These are phyloP conservation scores for Bombyx mandarina DNA, from an alignment of 1,140 invertebrate species.

Conservation along the genomic window DNA sequence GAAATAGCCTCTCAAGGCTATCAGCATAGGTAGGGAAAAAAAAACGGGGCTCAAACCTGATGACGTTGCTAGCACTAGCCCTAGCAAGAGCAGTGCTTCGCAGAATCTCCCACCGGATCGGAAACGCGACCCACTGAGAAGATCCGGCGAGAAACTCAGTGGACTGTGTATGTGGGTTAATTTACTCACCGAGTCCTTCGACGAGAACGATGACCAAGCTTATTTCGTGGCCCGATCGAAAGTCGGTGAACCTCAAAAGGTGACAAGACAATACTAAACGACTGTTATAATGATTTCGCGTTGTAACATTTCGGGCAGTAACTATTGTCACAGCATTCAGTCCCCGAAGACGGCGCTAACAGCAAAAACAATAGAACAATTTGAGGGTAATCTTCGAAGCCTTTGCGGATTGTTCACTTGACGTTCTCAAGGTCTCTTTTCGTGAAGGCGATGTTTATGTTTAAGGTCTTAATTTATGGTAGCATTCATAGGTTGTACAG, in stretches of 20 bases:
- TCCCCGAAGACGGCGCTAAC: constrained; percentile 3
- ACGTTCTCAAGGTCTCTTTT: neutral
- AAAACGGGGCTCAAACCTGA: too few species aligned
- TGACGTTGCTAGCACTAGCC: too few species aligned
- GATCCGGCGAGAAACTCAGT: too few species aligned
- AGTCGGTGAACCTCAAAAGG: constrained; percentile 44
- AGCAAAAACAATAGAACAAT: constrained; percentile 1
- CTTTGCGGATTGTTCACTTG: neutral
- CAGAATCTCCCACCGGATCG: too few species aligned
- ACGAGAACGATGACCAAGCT: neutral
- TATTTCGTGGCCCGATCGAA: constrained; percentile 20
- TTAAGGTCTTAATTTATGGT: neutral
- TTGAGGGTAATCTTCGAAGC: neutral
- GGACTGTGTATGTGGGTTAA: too few species aligned
- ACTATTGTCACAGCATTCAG: constrained; percentile 4
- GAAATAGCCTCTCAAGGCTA: too few species aligned
- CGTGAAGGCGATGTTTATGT: neutral
- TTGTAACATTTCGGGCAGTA: constrained; percentile 31
- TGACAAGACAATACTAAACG: constrained; percentile 52
- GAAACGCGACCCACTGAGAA: too few species aligned
- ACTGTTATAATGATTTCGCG: constrained; percentile 44
- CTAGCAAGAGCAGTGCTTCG: too few species aligned
- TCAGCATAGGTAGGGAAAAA: too few species aligned
- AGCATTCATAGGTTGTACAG: neutral
- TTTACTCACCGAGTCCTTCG: too few species aligned